These are phyloP conservation scores for Dendrocopos noguchii DNA, from an alignment of 2,113 vertebrate species.

Conservation along the genomic window DNA sequence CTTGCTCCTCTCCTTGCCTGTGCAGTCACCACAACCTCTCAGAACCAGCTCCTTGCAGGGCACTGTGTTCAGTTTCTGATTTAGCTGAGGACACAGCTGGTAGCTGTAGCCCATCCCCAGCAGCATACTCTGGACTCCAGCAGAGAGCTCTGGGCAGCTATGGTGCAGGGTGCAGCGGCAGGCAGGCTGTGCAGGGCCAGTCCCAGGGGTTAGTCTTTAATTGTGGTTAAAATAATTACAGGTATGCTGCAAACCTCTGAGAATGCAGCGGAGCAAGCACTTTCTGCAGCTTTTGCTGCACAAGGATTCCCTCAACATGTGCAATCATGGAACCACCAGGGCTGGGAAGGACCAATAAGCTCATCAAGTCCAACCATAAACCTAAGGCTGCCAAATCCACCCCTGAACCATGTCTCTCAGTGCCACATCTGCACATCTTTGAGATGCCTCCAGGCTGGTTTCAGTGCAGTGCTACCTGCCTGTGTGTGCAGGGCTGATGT, in stretches of 20 bases:
- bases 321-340: too few relatives aligned
- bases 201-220: not conserved
- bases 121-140: not conserved
- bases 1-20: not conserved
- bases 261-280: accelerated
- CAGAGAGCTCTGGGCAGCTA: not conserved
- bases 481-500: not conserved
- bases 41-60: slow-evolving; percentile 11
- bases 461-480: not conserved
- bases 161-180: accelerated
- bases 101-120: not conserved
- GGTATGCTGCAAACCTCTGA: not conserved
- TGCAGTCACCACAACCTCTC: not conserved
- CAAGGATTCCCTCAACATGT: not conserved
- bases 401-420: too few relatives aligned
- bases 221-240: not conserved
- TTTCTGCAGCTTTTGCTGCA: not conserved
- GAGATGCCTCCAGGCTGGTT: not conserved
- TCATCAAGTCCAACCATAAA: too few relatives aligned
- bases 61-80: slow-evolving; percentile 36
- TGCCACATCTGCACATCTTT: too few relatives aligned
- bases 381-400: too few relatives aligned
- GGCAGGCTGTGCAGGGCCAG: not conserved
- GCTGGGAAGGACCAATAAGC: too few relatives aligned
- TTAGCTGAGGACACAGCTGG: slow-evolving; percentile 3